Conservation (phyloP, 2,888 invertebrate species). For the Euplagia quadripunctaria region DNA sequence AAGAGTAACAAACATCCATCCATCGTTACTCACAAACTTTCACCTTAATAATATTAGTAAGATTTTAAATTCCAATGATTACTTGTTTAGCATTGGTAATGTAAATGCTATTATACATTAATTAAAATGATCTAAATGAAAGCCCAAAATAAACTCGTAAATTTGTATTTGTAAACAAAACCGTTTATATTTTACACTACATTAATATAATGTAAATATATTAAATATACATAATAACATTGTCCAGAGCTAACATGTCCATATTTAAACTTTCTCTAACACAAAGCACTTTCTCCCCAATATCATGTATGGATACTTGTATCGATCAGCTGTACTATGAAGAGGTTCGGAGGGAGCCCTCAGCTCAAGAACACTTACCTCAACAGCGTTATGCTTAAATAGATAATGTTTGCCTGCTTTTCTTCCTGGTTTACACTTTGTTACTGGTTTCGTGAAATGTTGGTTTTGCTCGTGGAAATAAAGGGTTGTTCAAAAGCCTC, state of each 20-base stretch:
- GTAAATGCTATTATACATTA: too few relatives aligned
- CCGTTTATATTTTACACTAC: too few relatives aligned
- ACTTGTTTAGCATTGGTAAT: too few relatives aligned
- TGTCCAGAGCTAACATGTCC: background rate
- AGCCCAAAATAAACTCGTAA: too few relatives aligned
- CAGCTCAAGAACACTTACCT: conserved; percentile 23
- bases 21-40: too few relatives aligned
- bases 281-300: background rate
- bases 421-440: conserved; percentile 22
- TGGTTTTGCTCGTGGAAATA: background rate
- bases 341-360: conserved; percentile 27
- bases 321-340: conserved; percentile 26
- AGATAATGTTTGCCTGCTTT: conserved; percentile 31
- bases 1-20: too few relatives aligned
- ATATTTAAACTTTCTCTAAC: background rate
- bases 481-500: background rate
- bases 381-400: conserved; percentile 32
- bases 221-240: background rate
- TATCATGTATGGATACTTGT: background rate
- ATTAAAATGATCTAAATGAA: too few relatives aligned
- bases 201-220: too few relatives aligned
- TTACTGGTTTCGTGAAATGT: conserved; percentile 7
- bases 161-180: too few relatives aligned
- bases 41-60: too few relatives aligned
- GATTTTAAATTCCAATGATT: too few relatives aligned